Evolutionary conservation across 1,140 invertebrate species (phyloP), one percentile per base, ranked within the genome.

Genomic region (Trachelipus rathkii): DNA sequence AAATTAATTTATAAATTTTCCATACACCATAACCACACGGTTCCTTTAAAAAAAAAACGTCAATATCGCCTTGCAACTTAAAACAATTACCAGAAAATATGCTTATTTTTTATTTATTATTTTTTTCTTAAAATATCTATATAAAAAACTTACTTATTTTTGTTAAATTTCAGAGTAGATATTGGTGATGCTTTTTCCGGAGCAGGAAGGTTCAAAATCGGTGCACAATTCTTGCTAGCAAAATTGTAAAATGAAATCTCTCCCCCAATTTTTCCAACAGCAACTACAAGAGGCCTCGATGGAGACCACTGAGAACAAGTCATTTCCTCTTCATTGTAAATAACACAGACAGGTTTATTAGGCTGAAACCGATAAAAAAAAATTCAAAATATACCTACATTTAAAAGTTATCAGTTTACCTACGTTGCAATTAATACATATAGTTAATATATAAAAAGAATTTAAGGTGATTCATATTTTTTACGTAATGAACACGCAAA

Each of bases 301-400:
- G 74, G 73, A 19, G 76, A 80, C 76, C 76, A 80, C 50, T 68
- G 73, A 6, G 71, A 72, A 73, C 74, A 75, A 0, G 70, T 76
- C 45, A 80, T 53, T 5, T n/a, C 9, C 24, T 73, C 69, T 43
- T 80, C 76, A 19, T 73, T 75, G 73, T 80, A 77, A 71, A 73
- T 75, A 21, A 73, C 68, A 66, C 66, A 75, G n/a, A 80, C 70
- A 21, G 79, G 79, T 33, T 78, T 77, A 71, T 80, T 75, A 6
- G 79, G 76, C 77, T 78, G 77, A 21, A 19, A 77, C 13, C 33
- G 72, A 45, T 33, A 46, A 71, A n/a, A 33, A 69, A 44, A 8
- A 11, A n/a, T n/a, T 50, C 9, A 15, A 6, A 33, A 33, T 3
- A 33, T 33, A 6, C 8, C 50, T 60, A 19, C 1, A 60, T 60